phyloP scores from a whole-genome alignment of 2,888 invertebrate species.

The Ditula angustiorana region DNA sequence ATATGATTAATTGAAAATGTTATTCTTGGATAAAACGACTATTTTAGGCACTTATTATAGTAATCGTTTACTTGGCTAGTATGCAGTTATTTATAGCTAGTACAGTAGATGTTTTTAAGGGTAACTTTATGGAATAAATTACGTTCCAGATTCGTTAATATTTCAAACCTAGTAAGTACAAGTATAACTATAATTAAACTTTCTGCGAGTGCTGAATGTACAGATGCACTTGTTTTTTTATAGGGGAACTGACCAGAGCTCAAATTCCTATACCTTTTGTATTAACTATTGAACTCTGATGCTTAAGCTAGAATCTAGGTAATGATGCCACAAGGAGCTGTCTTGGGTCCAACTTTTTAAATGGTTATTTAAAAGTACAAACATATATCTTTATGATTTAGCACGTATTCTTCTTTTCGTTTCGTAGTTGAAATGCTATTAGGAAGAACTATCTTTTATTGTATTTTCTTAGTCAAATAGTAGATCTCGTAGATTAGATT shows the following conservation, averaged over 20 bases:
- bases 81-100: background rate
- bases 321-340: slow-evolving; percentile 29
- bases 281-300: background rate
- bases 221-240: slow-evolving; percentile 21
- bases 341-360: slow-evolving; percentile 34
- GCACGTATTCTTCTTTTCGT: slow-evolving; percentile 46
- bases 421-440: slow-evolving; percentile 51
- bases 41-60: background rate
- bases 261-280: slow-evolving; percentile 6
- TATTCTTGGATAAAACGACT: too few relatives aligned
- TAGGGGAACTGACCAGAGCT: background rate
- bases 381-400: slow-evolving; percentile 18
- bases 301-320: slow-evolving; percentile 11
- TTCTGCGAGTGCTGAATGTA: background rate
- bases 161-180: background rate
- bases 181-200: background rate
- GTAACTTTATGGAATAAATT: background rate
- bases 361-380: slow-evolving; percentile 31
- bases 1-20: background rate
- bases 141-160: background rate
- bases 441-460: slow-evolving; percentile 41
- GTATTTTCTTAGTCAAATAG: slow-evolving; percentile 41
- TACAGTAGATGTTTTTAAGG: background rate
- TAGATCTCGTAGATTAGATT: slow-evolving; percentile 56
- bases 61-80: background rate